Percentiles rank a stretch among this genome's conserved stretches.
phyloP scores from a whole-genome alignment of 2,888 invertebrate genomes.

The Alviniconcha strummeri region DNA sequence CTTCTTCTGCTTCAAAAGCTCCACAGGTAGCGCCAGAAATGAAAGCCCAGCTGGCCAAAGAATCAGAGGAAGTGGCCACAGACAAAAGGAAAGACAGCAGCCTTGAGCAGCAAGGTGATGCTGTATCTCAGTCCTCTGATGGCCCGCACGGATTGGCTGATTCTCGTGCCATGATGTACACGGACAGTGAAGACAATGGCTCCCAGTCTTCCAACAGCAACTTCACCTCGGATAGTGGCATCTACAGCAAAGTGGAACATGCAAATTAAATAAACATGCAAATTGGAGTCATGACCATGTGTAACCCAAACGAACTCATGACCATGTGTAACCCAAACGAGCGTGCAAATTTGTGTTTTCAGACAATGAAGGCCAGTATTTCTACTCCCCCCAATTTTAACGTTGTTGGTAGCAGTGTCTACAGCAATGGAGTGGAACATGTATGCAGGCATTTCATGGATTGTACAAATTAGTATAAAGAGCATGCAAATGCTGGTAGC shows the following conservation, averaged over 20 bases:
- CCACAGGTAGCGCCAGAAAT: no score
- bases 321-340: no score
- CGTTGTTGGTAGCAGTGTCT: background rate
- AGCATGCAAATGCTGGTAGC: no score
- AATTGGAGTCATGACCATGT: background rate
- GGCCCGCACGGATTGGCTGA: constrained; percentile 6
- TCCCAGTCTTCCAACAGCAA: constrained; percentile 33
- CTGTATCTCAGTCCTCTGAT: constrained; percentile 18
- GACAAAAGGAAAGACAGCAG: background rate
- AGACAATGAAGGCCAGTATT: background rate
- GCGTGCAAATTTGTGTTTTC: no score
- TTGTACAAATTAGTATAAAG: no score
- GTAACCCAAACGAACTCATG: background rate
- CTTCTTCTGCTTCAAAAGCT: no score
- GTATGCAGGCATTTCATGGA: background rate
- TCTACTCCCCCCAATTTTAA: background rate
- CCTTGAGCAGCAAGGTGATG: constrained; percentile 3
- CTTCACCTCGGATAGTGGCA: constrained; percentile 37
- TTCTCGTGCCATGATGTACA: constrained; percentile 29
- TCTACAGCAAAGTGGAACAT: constrained; percentile 30
- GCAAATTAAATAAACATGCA: background rate
- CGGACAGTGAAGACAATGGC: constrained; percentile 37
- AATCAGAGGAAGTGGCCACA: background rate
- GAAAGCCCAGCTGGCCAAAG: no score
- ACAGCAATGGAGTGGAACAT: background rate